Base-by-base conservation (phyloP, 2,888 invertebrate genomes). In the Hartigia nigra region DNA sequence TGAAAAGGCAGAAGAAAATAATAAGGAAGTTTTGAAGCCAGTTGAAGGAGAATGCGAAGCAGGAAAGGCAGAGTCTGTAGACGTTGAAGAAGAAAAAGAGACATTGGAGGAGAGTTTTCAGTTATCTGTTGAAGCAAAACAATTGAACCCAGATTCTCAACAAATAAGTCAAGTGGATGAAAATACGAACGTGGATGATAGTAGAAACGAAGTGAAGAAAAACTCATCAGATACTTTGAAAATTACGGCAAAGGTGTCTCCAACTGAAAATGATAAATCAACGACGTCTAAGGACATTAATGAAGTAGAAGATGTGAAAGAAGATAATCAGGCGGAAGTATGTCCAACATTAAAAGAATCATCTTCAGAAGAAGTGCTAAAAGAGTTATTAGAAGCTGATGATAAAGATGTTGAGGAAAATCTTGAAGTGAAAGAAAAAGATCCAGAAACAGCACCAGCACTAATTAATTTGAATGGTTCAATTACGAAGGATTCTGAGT, bases 401-500 rank as follows among this genome's bases (percentile, higher is more conserved):
- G 12, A 35, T 36, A 36, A 34, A 11, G 36, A 36, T 31, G 39
- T 32, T 4, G 31, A 77, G 32, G 55, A 9, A 74, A 31, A 82
- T 12, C 12, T 81, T 12, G 77, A 80, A 31, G 83, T 69, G 23
- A 36, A 78, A n/a, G 32, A 36, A 55, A 74, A 69, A 5, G 70
- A n/a, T 11, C 12, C 69, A 34, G 39, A 69, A 39, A n/a, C n/a
- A 23, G 76, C n/a, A 37, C 31, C 72, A 4, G 31, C 34, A 55
- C 12, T 55, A 9, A 55, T 1, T 55, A 55, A 55, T 55, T 55
- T 55, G 55, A 55, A 55, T 55, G 55, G 14, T 55, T 55, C 55
- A 9, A 23, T 23, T 55, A 55, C 55, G 9, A 34, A 31, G 23
- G 31, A 23, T 55, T 14, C 23, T 23, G 55, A 32, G 69, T 31